Base-by-base conservation (phyloP, 2,888 invertebrate genomes). In the Heliconius aoede region DNA sequence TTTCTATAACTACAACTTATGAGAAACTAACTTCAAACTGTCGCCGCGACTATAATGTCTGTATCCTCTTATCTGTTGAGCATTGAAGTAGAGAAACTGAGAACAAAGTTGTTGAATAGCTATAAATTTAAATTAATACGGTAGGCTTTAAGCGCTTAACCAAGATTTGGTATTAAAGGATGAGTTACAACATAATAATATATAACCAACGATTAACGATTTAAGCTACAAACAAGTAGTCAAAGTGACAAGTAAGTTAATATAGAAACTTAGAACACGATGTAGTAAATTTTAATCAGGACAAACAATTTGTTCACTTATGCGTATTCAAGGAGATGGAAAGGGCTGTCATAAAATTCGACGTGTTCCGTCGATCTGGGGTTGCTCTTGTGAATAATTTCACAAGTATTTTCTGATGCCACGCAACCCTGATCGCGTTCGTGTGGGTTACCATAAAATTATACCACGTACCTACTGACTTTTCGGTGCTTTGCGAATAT, bases 291-390 rank as follows among this genome's bases (percentile, higher is more conserved):
- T 60, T 55, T 58, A 36, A 58, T 36, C 58, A 36, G n/a, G 36
- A 72, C 55, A 72, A 32, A 60, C 26, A 72, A 72, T 36, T 32
- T 18, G 60, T 28, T 26, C 7, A 69, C n/a, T 62, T 69, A 51
- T 24, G 51, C 32, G 46, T 51, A 26, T 61, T 51, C 30, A 62
- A 69, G 21, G 26, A 72, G 36, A 75, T 69, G 69, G 64, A 75
- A 67, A 32, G 83, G 85, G 84, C 83, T 86, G 85, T 89, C 91
- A 86, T 91, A 88, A 91, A 91, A 90, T 89, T 90, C 88, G 88
- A 88, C 89, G 88, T 89, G 88, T 89, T 86, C 86, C 84, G 83
- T 85, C 86, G 87, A 90, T 89, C 87, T 88, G 85, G 85, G 83
- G 86, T 83, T 84, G 71, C 36, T 65, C 55, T 55, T 69, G 69